Evolutionary conservation across 1,140 invertebrate species (phyloP).

Genomic region (Hypsibius dujardini): DNA sequence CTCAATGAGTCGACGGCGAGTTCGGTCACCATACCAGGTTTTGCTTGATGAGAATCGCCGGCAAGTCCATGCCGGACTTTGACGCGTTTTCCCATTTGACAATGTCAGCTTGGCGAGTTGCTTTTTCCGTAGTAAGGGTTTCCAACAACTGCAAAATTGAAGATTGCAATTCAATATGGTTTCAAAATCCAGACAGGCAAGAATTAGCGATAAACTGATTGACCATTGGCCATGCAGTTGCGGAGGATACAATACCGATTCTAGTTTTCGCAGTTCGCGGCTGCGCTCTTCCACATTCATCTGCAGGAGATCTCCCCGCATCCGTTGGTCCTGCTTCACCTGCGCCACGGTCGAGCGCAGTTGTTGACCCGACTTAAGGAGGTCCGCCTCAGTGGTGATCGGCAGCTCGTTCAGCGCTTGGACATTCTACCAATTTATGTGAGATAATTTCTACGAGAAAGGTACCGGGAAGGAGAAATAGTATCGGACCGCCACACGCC

Average conservation of each 20-base stretch:
- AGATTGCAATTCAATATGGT: neutral
- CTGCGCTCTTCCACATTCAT: neutral
- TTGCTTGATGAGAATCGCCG: neutral
- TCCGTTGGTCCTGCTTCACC: neutral
- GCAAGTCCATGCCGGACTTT: neutral
- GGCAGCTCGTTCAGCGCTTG: neutral
- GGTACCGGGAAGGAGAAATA: neutral
- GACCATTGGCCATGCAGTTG: neutral
- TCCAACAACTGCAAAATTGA: neutral
- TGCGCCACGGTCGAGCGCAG: neutral
- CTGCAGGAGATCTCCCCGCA: slow-evolving; percentile 10
- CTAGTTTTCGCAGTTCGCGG: neutral
- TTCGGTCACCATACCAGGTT: neutral
- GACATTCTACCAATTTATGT: neutral
- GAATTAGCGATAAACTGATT: neutral
- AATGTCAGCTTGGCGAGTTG: neutral
- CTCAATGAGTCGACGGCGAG: too few relatives aligned
- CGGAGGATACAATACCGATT: neutral
- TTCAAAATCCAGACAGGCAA: neutral
- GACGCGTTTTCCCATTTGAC: neutral
- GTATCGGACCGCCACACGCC: neutral
- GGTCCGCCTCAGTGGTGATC: neutral
- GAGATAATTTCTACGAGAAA: neutral
- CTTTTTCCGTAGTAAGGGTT: neutral
- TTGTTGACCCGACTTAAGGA: neutral